A percentile compares a stretch with the other conserved stretches of the same genome.
These are phyloP conservation scores for Acanthosepion pharaonis DNA, from an alignment of 2,888 invertebrate genomes.

Conservation along the genomic window DNA sequence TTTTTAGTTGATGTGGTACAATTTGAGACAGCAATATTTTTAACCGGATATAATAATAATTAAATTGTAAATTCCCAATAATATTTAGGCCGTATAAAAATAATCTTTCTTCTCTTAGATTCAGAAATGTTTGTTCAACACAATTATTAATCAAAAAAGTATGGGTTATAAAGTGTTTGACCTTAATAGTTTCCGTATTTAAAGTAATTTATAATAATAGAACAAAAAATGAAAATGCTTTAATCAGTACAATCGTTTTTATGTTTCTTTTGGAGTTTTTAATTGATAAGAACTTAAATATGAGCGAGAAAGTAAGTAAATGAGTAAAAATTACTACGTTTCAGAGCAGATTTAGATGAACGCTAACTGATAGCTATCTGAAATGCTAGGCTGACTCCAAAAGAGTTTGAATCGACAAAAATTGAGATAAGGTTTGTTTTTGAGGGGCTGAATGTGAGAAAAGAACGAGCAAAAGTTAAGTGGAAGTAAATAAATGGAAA, in stretches of 20 bases:
- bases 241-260: not conserved
- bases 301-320: not conserved
- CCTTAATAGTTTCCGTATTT: not conserved
- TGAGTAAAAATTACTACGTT: not conserved
- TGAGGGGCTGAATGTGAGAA: too few relatives aligned
- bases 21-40: not conserved
- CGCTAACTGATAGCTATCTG: not conserved
- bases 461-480: not conserved
- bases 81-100: constrained; percentile 12
- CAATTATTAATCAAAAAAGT: not conserved
- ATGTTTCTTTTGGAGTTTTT: not conserved
- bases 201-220: not conserved
- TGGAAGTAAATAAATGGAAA: not conserved
- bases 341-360: not conserved
- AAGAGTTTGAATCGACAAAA: not conserved
- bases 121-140: not conserved
- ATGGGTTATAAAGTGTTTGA: not conserved
- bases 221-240: not conserved
- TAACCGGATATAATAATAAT: not conserved
- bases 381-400: not conserved
- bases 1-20: not conserved
- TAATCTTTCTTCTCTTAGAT: not conserved
- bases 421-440: not conserved
- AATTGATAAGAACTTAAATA: not conserved
- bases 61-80: not conserved